These are phyloP conservation scores for Dimorphilus gyrociliatus DNA, from an alignment of 2,888 invertebrate genomes.

Conservation along the genomic window DNA sequence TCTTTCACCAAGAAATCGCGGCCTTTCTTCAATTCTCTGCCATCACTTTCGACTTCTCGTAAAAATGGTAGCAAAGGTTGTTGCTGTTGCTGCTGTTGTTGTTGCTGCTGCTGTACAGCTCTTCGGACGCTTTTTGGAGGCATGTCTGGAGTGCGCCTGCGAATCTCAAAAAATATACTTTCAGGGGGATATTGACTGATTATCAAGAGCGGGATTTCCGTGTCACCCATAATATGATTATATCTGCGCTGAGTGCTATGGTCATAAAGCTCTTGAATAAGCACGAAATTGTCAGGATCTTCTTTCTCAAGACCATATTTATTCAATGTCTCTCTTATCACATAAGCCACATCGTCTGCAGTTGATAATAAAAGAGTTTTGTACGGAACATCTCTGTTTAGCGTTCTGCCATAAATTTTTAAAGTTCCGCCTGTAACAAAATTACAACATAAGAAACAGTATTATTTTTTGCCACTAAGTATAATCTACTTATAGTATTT, in stretches of 20 bases:
- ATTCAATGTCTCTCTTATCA: slow-evolving; percentile 85
- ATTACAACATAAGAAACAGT: not conserved
- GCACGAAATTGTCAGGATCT: slow-evolving; percentile 76
- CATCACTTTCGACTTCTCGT: too few relatives aligned
- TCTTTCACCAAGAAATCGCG: too few relatives aligned
- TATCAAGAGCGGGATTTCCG: too few relatives aligned
- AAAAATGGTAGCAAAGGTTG: too few relatives aligned
- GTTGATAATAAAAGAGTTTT: slow-evolving; percentile 87
- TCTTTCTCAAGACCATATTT: slow-evolving; percentile 85
- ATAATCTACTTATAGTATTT: too few relatives aligned
- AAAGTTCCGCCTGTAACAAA: slow-evolving; percentile 39
- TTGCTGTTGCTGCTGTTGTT: slow-evolving; percentile 23
- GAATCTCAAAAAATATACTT: slow-evolving; percentile 87
- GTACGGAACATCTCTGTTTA: slow-evolving; percentile 92
- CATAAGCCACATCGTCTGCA: slow-evolving; percentile 73
- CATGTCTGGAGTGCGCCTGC: slow-evolving; percentile 67
- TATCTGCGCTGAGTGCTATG: too few relatives aligned
- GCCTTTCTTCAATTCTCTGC: too few relatives aligned
- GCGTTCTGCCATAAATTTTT: slow-evolving; percentile 81
- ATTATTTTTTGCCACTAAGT: not conserved
- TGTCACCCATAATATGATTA: too few relatives aligned
- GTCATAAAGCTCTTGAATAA: too few relatives aligned
- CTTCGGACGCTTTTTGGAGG: slow-evolving; percentile 57
- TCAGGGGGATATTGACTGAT: too few relatives aligned
- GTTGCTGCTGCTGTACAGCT: slow-evolving; percentile 16